Percentiles rank a stretch among this genome's conserved stretches.
These are phyloP conservation scores for Gymnoscelis rufifasciata DNA, from an alignment of 2,888 invertebrate genomes.

Conservation along the genomic window DNA sequence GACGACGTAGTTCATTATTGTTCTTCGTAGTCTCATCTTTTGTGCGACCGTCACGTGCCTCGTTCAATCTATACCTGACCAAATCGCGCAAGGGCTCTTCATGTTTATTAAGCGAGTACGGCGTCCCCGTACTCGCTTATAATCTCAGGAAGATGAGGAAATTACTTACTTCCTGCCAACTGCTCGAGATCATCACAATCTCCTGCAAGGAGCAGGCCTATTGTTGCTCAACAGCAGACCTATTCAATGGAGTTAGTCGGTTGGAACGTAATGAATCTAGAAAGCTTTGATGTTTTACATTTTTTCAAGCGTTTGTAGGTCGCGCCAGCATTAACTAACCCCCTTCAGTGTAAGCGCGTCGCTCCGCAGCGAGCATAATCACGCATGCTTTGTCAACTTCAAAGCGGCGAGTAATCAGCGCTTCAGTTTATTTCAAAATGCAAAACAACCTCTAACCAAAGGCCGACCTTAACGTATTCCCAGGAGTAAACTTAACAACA, in stretches of 20 bases:
- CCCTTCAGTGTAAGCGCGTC: conserved; percentile 9
- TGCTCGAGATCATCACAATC: conserved; percentile 25
- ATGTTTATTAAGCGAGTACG: conserved; percentile 35
- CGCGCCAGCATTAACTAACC: conserved; percentile 12
- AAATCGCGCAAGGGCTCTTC: conserved; percentile 42
- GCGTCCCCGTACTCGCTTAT: too few species aligned
- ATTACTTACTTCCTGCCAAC: conserved; percentile 30
- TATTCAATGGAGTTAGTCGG: conserved; percentile 6
- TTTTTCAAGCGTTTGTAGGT: conserved; percentile 1
- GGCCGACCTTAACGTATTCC: conserved; percentile 31
- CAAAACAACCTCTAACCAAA: conserved; percentile 32
- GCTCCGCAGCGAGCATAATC: conserved; percentile 19
- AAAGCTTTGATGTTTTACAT: conserved; percentile 1
- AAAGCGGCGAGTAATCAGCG: conserved; percentile 37
- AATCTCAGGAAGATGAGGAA: conserved; percentile 27
- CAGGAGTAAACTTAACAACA: conserved; percentile 33
- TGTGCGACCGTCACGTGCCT: conserved; percentile 54
- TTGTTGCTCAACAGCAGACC: conserved; percentile 21
- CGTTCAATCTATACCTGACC: conserved; percentile 44
- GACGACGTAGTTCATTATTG: conserved; percentile 56
- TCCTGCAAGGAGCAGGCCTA: conserved; percentile 21
- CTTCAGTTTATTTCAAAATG: conserved; percentile 35
- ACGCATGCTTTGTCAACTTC: conserved; percentile 41
- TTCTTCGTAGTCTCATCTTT: conserved; percentile 50
- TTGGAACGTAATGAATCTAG: not conserved